Evolutionary conservation across 2,113 vertebrate species (phyloP), one percentile per base, ranked within the genome.

Genomic region (Triplophysa rosa): DNA sequence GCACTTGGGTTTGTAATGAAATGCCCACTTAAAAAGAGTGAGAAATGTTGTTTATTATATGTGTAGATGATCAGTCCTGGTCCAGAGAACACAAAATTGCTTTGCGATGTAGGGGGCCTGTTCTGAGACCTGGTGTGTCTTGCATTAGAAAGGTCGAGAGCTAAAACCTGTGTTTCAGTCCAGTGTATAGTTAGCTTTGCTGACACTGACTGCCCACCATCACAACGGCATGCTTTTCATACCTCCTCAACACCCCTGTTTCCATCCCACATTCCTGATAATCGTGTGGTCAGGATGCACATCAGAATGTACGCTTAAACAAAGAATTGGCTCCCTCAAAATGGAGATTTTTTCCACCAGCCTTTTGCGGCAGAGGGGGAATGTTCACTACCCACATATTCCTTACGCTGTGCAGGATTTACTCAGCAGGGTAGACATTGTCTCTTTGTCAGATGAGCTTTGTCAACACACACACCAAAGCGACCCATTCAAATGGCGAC

Each of bases 401-500:
- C 58, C 84, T 77, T 83, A 73, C 78, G 81, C 73, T 70, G 78
- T 68, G 56, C 70, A 45, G 78, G 82, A 83, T 87, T 85, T 85
- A 77, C 80, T 80, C 85, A 82, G 83, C 67, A 47, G 80, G 79
- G 70, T 64, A 71, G 78, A 84, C 83, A 81, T 83, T 81, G 85
- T 76, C 82, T 80, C 77, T 82, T 86, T 85, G 83, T 87, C 87
- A 87, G 80, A 86, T 77, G 77, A 84, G 80, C 76, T 89, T 92
- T 93, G 89, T 92, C 82, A 80, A 86, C 74, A 62, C 37, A 79
- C 40, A 76, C 73, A 54, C 81, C 82, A 75, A 91, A 92, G 87
- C 84, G 88, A 70, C 82, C 67, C 82, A 87, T 91, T 89, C 85
- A 82, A 89, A 86, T 42, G 33, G 85, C 91, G 90, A 92, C 90